Evolutionary conservation across 2,113 vertebrate genomes (phyloP), one percentile per base, ranked within the genome.

Genomic region (Anas platyrhynchos): DNA sequence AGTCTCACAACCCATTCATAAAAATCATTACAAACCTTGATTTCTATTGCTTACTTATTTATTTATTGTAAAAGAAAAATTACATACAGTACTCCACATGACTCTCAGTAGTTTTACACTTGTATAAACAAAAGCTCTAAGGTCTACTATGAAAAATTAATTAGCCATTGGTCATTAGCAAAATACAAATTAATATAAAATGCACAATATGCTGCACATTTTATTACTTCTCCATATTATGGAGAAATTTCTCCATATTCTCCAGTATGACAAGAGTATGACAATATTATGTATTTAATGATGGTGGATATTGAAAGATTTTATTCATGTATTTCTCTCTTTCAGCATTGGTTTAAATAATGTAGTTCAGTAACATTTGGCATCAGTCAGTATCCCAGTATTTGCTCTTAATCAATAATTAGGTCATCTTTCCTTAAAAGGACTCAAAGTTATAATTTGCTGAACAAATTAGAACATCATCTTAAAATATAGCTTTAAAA

Each of bases 171-270:
- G 54, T 77, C 85, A 91, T 91, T 93, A 94, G 4, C 36, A 79
- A 91, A 91, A 89, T 73, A 36, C 88, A 63, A 76, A 86, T 95
- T 88, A 91, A 85, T 77, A 83, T 6, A 69, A 88, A 95, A 83
- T 36, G 32, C 50, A 83, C 75, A 96, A 83, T 62, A 83, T 50
- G 5, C 71, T 85, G 63, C 63, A 85, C 54, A 80, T 88, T 94
- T 87, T 89, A 61, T 68, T 15, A 59, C 69, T 88, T 83, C 43
- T 90, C 72, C 41, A 41, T 13, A 41, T 41, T 41, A 41, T 41
- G 41, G 41, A 41, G 41, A 41, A 41, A 41, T 41, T 41, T 41
- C 41, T 41, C 41, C 41, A 41, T 41, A 41, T 41, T 41, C 41
- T 41, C 86, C 26, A 93, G 43, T 69, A 69, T 69, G 61, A 77